Conservation (phyloP, 2,888 invertebrate genomes). For the Meganola albula region DNA sequence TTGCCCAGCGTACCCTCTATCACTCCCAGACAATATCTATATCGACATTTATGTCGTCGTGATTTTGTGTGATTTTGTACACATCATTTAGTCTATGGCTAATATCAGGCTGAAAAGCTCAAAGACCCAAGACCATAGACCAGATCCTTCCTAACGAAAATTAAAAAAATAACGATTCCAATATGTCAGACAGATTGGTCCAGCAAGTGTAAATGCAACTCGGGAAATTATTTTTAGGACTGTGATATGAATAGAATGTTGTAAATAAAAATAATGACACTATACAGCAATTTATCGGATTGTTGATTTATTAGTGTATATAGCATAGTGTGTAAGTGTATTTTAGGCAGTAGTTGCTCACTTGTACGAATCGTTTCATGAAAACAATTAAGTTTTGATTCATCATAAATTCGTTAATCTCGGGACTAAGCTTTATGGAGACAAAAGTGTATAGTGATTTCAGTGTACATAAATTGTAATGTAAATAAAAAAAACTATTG, state of each 20-base stretch:
- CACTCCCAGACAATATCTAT: too few species aligned
- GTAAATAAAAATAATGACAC: constrained; percentile 37
- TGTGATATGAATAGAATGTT: constrained; percentile 39
- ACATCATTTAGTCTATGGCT: too few species aligned
- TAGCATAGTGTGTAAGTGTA: constrained; percentile 25
- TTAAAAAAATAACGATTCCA: constrained; percentile 40
- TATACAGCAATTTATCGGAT: constrained; percentile 29
- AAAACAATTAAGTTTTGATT: constrained; percentile 60
- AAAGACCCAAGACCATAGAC: constrained; percentile 3
- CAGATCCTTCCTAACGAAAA: constrained; percentile 11
- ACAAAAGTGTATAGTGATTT: constrained; percentile 34
- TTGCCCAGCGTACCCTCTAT: too few species aligned
- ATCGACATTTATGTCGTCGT: too few species aligned
- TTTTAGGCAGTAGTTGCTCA: too few species aligned
- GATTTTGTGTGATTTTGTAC: too few species aligned
- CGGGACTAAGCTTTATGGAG: constrained; percentile 25
- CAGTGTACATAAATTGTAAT: constrained; percentile 57
- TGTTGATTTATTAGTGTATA: constrained; percentile 31
- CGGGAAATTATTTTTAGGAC: constrained; percentile 42
- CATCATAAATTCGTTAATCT: constrained; percentile 36
- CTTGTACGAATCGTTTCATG: constrained; percentile 44
- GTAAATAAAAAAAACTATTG: constrained; percentile 75
- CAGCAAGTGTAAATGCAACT: constrained; percentile 39
- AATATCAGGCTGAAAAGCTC: constrained; percentile 2
- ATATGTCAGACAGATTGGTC: constrained; percentile 67